Conservation (phyloP, 2,888 invertebrate genomes). For the Amblyjoppa proteus region DNA sequence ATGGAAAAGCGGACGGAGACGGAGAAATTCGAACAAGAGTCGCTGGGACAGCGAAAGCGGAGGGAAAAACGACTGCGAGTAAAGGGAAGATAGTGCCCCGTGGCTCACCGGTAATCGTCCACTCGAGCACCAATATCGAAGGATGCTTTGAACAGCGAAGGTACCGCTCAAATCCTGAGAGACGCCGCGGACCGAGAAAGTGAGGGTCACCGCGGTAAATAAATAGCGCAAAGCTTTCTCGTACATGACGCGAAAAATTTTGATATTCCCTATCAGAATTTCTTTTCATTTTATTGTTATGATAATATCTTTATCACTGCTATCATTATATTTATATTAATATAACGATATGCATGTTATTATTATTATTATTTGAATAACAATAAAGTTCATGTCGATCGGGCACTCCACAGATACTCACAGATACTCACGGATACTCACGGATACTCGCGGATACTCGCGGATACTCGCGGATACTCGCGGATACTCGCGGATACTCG, state of each 20-base stretch:
- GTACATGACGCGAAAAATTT: conserved; percentile 3
- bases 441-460: no score
- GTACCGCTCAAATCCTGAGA: conserved; percentile 3
- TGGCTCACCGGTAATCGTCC: conserved; percentile 58
- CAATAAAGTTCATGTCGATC: no score
- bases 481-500: no score
- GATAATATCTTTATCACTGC: no score
- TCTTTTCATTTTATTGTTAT: background rate
- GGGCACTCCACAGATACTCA: no score
- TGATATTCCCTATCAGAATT: background rate
- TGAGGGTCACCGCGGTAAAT: background rate
- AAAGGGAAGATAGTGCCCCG: conserved; percentile 29
- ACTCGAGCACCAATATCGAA: conserved; percentile 66
- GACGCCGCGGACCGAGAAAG: conserved; percentile 5
- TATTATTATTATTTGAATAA: no score
- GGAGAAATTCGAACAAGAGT: background rate
- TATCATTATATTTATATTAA: no score
- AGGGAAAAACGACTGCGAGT: conserved; percentile 39
- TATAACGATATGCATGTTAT: no score
- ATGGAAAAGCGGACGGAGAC: background rate
- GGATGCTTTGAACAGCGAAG: conserved; percentile 28
- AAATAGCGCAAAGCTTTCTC: background rate
- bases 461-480: no score
- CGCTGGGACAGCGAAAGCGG: background rate
- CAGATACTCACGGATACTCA: no score